Conservation (phyloP, 2,888 invertebrate species). For the Ochropleura plecta region DNA sequence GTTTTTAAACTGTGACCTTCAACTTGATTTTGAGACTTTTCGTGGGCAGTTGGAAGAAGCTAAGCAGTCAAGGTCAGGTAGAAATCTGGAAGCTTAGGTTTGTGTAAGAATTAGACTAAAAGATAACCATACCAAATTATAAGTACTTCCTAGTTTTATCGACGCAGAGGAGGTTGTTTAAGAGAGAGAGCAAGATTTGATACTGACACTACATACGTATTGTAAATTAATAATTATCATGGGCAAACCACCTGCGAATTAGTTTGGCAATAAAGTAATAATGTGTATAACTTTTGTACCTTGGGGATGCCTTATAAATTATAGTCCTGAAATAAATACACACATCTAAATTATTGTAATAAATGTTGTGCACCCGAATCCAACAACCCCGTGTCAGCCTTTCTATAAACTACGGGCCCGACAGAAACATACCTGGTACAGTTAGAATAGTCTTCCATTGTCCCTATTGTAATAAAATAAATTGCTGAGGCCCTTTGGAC, state of each 20-base stretch:
- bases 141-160: background rate
- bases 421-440: conserved; percentile 10
- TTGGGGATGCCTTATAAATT: background rate
- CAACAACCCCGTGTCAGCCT: background rate
- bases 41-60: background rate
- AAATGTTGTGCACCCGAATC: background rate
- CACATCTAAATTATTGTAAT: conserved; percentile 1
- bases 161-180: background rate
- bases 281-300: background rate
- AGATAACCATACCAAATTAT: background rate
- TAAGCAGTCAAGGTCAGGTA: background rate
- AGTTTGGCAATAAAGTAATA: background rate
- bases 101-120: background rate
- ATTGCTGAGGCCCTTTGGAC: conserved; percentile 9
- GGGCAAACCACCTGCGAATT: background rate
- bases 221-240: background rate
- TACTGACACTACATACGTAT: background rate
- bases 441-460: conserved; percentile 23
- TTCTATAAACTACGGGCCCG: conserved; percentile 8
- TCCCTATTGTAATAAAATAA: conserved; percentile 27
- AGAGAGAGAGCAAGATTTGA: background rate
- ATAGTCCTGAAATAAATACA: background rate
- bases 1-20: conserved; percentile 42
- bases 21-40: conserved; percentile 5
- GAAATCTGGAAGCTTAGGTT: background rate